Base-by-base conservation (phyloP, 2,888 invertebrate species). In the Caradrina kadenii region DNA sequence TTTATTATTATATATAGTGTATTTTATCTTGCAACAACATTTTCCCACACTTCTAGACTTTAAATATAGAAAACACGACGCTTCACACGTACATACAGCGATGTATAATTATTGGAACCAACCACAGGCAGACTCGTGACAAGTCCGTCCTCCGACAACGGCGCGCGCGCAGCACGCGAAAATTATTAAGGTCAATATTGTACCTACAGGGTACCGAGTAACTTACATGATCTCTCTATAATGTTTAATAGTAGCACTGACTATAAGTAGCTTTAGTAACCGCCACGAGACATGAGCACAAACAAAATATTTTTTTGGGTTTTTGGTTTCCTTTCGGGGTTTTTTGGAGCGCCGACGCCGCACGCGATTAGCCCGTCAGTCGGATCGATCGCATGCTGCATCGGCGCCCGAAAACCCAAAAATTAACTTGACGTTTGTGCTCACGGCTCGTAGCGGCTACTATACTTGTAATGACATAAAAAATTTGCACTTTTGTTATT, bases 81-180 rank as follows among this genome's bases (percentile, higher is more conserved):
- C 48, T 73, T 66, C 21, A 59, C 79, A 63, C 79, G 49, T 53
- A 65, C 35, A 54, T 54, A 59, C 59, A 73, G 50, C 35, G 50
- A 54, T 17, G 70, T 78, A 67, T 81, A 78, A 84, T 86, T 76
- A 84, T 73, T 65, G 54, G 58, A 79, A 69, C 72, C 73, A 74
- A 69, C 76, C 69, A 55, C 80, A 59, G 39, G 56, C 55, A 55
- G 53, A 62, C 71, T 92, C 93, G 92, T 92, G 93, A 91, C 90
- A 85, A 73, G 88, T 62, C 80, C 91, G 90, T 90, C 91, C 92
- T 90, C 87, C 73, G 49, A 55, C 45, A 50, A 15, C 62, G 69
- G 64, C 76, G 78, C 80, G 73, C 78, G 85, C 83, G 79, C 81
- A 53, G 69, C 81, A 80, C 73, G 80, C 83, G 68, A 82, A 84